phyloP scores from a whole-genome alignment of 2,888 invertebrate species.

The Limnephilus auricula region DNA sequence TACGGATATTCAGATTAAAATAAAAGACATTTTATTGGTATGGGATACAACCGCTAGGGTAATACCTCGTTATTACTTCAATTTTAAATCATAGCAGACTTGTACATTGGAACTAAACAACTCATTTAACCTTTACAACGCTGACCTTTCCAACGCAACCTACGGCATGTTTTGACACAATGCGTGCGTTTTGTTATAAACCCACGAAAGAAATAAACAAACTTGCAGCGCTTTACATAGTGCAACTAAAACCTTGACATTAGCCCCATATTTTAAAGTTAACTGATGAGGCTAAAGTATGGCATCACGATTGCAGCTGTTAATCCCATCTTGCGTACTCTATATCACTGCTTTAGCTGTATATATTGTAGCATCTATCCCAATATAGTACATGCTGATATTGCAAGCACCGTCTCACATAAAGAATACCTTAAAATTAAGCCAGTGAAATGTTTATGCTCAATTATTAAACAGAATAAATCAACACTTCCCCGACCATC shows the following conservation, averaged over 20 bases:
- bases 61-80: too few relatives aligned
- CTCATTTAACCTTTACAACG: not conserved
- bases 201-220: not conserved
- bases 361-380: not conserved
- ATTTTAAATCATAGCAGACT: too few relatives aligned
- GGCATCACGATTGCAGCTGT: not conserved
- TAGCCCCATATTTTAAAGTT: not conserved
- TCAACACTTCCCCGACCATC: conserved; percentile 15
- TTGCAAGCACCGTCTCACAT: conserved; percentile 30
- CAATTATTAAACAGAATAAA: conserved; percentile 26
- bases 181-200: too few relatives aligned
- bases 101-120: too few relatives aligned
- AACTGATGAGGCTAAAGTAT: not conserved
- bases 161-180: too few relatives aligned
- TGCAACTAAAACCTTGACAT: not conserved
- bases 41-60: too few relatives aligned
- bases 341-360: not conserved
- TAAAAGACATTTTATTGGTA: too few relatives aligned
- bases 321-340: not conserved
- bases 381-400: conserved; percentile 15
- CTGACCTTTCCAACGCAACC: too few relatives aligned
- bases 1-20: too few relatives aligned
- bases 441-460: conserved; percentile 29
- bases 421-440: conserved; percentile 30
- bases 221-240: not conserved